Conservation (phyloP, 2,797 vertebrate species). For the Helarctos malayanus region DNA sequence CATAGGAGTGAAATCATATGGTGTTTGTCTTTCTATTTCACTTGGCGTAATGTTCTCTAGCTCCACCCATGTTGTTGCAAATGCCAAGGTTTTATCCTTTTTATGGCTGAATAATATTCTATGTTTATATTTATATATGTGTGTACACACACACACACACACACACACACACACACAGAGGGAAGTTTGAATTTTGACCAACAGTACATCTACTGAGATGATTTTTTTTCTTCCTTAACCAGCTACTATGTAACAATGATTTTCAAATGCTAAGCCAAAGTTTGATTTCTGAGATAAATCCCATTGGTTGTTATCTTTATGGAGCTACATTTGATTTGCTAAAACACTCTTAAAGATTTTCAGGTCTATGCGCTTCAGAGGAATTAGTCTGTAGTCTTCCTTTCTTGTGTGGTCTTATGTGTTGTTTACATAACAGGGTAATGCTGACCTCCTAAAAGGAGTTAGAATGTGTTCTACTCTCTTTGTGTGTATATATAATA, state of each 20-base stretch:
- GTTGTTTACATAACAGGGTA: background rate
- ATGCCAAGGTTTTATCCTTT: background rate
- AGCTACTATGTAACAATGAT: background rate
- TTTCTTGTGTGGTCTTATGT: background rate
- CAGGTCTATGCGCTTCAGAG: background rate
- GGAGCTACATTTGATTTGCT: background rate
- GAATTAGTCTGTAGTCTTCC: background rate
- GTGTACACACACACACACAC: background rate
- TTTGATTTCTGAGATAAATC: background rate
- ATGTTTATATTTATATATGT: background rate
- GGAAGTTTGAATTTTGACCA: background rate
- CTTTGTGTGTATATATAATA: background rate
- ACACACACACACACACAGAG: background rate
- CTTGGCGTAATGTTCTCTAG: background rate
- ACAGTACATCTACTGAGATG: background rate
- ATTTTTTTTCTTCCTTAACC: too few relatives aligned
- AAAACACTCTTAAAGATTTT: background rate
- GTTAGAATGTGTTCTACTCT: background rate
- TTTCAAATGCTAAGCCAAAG: background rate
- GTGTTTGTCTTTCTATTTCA: background rate
- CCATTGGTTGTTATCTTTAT: background rate
- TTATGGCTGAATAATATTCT: background rate
- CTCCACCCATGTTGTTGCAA: background rate
- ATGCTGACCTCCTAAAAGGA: background rate
- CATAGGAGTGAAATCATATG: background rate